phyloP scores from a whole-genome alignment of 2,888 invertebrate genomes.

The Argyresthia goedartella region DNA sequence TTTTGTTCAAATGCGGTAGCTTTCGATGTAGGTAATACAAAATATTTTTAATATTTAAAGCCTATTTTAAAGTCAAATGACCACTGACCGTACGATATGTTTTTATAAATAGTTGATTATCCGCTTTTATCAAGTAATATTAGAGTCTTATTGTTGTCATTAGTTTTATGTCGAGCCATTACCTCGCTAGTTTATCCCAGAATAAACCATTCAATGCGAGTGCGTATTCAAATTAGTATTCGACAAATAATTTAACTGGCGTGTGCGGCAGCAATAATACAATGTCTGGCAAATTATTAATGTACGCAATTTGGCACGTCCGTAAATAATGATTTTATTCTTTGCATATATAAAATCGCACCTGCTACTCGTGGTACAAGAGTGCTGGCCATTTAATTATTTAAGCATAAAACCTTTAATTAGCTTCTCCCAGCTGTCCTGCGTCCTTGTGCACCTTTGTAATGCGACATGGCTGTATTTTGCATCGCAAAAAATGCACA shows the following conservation, averaged over 20 bases:
- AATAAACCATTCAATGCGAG: neutral
- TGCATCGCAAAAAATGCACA: slow-evolving; percentile 56
- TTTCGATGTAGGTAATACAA: neutral
- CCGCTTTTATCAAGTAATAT: neutral
- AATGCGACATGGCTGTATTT: slow-evolving; percentile 47
- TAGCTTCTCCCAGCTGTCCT: slow-evolving; percentile 52
- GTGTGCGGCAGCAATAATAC: slow-evolving; percentile 24
- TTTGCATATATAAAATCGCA: slow-evolving; percentile 47
- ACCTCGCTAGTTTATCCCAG: neutral
- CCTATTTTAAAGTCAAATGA: too few species aligned
- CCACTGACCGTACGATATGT: too few species aligned
- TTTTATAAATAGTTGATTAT: too few species aligned
- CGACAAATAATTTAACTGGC: slow-evolving; percentile 14
- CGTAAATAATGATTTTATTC: slow-evolving; percentile 63
- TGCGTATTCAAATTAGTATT: slow-evolving; percentile 7
- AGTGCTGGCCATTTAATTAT: slow-evolving; percentile 56
- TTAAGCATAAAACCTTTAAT: slow-evolving; percentile 68
- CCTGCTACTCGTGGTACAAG: slow-evolving; percentile 31
- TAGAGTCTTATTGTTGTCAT: neutral
- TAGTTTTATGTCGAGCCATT: neutral
- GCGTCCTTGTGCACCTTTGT: slow-evolving; percentile 65
- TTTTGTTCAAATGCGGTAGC: neutral
- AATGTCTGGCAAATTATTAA: slow-evolving; percentile 32
- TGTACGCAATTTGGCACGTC: slow-evolving; percentile 51
- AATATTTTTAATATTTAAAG: too few species aligned